Base-by-base conservation (phyloP, 2,113 vertebrate genomes). In the Equus przewalskii region DNA sequence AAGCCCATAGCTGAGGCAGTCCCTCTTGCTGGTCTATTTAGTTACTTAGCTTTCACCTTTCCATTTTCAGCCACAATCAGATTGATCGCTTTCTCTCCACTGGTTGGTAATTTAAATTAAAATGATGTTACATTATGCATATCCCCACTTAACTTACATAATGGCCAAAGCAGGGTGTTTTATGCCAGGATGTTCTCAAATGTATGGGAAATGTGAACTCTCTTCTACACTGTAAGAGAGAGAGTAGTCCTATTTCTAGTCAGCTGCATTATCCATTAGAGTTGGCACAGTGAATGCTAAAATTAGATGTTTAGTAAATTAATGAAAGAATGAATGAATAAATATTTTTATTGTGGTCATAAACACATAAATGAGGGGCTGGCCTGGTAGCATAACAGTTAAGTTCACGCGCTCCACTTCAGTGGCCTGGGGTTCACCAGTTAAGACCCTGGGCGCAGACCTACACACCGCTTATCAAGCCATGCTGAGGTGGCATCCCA, bases 21-120 rank as follows among this genome's bases (percentile, higher is more conserved):
- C 10, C 22, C 41, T 33, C 22, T 24, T 89, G 56, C 87, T 49
- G 9, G 65, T 79, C 56, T 54, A 44, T 90, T 94, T 65, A 65
- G 44, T 65, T 85, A 80, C 28, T 7, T 64, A 30, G 3, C 10
- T 60, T 93, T 36, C 79, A 84, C 22, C n/a, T 62, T 84, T 44
- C 16, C 62, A 90, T 70, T 89, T 78, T 93, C 6, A 54, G 86
- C 13, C 30, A n/a, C n/a, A 65, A 46, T 36, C 54, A 36, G 9
- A 73, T 90, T 28, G 58, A 80, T 73, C 24, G 33, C 24, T 21
- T 80, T 65, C 36, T 85, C n/a, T 58, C 49, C 65, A 44, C 73
- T 86, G 36, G 10, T 65, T 86, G 26, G 30, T 49, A 94, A 80
- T 73, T 80, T 65, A 65, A 91, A 91, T 86, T 91, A 85, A 91